Evolutionary conservation across 2,113 vertebrate species (phyloP), one percentile per base, ranked within the genome.

Genomic region (Philantomba maxwellii): DNA sequence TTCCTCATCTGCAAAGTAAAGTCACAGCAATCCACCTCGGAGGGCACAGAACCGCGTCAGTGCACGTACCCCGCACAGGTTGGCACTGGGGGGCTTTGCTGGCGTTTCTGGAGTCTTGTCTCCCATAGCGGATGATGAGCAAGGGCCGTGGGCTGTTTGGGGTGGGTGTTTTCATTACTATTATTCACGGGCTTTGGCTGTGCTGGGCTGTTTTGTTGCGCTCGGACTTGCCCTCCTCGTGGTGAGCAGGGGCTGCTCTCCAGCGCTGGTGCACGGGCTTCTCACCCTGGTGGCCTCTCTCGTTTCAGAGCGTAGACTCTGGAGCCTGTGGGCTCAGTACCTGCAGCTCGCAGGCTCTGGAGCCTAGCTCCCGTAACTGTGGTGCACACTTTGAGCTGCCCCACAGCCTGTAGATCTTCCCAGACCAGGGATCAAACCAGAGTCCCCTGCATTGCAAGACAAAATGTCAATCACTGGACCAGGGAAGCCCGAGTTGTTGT

Each of bases 41-140:
- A 39, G 43, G 3, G 28, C 28, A 23, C 6, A 4, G 3, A 28
- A 9, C 78, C 1, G 0, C 0, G 39, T 28, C 30, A 4, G 0
- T 23, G 14, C 6, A 16, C n/a, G 5, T 9, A 13, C 28, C 55
- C 13, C 19, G 19, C 16, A 8, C 6, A 13, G 1, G 0, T 26
- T 12, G n/a, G 23, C 89, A 3, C 19, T 0, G 1, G 6, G 25
- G 33, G 9, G 17, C 51, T 19, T 30, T 51, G 83, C n/a, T 60
- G 78, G 7, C 16, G 0, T 7, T 19, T 43, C 2, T 1, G 70
- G 82, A n/a, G 28, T 51, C 64, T 47, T 45, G 15, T 62, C 47
- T 87, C 30, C 60, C 95, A 6, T 10, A 17, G 28, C 0, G 16
- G 39, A 19, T 14, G 83, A 43, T 6, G 36, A 64, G 11, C 51